These are phyloP conservation scores for Notolepis coatsorum DNA, from an alignment of 2,797 vertebrate genomes.

Conservation along the genomic window DNA sequence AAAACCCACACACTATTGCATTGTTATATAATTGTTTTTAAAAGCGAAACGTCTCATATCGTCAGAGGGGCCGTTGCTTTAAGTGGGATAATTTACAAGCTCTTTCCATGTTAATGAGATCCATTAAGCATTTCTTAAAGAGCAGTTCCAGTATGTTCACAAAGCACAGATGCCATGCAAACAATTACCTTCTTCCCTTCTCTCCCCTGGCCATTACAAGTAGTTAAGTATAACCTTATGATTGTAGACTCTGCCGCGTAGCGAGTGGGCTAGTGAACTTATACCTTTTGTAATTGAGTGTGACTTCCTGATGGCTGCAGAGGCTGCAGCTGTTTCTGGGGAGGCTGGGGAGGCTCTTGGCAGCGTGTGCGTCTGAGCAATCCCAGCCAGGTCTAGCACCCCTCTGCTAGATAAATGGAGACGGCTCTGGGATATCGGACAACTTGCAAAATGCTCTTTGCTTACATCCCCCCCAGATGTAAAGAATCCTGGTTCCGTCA, in stretches of 20 bases:
- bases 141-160: conserved; percentile 23
- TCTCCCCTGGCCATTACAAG: conserved; percentile 50
- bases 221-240: conserved; percentile 51
- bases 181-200: conserved; percentile 53
- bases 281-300: conserved; percentile 70
- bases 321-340: conserved; percentile 64
- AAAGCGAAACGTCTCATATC: not conserved
- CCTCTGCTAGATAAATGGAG: conserved; percentile 48
- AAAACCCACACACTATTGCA: not conserved
- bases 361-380: conserved; percentile 30
- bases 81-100: not conserved
- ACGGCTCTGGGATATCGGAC: conserved; percentile 28
- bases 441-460: not conserved
- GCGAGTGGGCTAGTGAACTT: conserved; percentile 51
- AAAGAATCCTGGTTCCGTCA: conserved; percentile 15
- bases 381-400: conserved; percentile 50
- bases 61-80: too few species aligned
- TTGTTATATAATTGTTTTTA: conserved; percentile 12
- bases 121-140: conserved; percentile 4
- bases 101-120: not conserved
- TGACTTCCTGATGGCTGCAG: conserved; percentile 71
- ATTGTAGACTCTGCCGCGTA: conserved; percentile 57
- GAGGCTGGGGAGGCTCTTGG: conserved; percentile 53
- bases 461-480: conserved; percentile 8
- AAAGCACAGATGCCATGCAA: conserved; percentile 40